Percentiles rank a stretch among this genome's conserved stretches.
phyloP scores from a whole-genome alignment of 2,888 invertebrate genomes.

The Xiphydria camelus region DNA sequence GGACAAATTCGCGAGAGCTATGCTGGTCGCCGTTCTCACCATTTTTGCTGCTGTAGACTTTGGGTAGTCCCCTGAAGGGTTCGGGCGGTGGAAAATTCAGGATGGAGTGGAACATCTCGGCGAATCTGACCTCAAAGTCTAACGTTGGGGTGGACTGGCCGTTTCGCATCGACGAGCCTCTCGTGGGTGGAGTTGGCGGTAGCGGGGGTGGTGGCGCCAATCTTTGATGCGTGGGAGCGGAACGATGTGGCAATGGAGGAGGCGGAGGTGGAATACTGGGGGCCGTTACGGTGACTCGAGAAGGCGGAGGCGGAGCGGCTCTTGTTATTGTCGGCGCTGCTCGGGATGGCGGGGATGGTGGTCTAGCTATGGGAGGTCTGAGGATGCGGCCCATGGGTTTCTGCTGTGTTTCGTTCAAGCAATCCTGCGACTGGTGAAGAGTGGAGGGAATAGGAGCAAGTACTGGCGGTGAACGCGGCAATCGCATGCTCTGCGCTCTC shows the following conservation, averaged over 20 bases:
- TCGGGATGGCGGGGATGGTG: conserved; percentile 63
- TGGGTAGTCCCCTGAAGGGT: conserved; percentile 68
- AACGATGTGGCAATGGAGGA: conserved; percentile 50
- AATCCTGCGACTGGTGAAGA: conserved; percentile 62
- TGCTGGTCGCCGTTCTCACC: conserved; percentile 51
- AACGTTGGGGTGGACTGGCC: conserved; percentile 44
- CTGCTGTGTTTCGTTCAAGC: conserved; percentile 51
- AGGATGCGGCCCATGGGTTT: conserved; percentile 60
- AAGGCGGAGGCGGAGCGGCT: conserved; percentile 52
- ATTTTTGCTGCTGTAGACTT: conserved; percentile 71
- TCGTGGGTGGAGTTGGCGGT: conserved; percentile 59
- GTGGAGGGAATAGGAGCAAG: conserved; percentile 59
- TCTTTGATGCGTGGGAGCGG: conserved; percentile 34
- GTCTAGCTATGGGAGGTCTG: conserved; percentile 64
- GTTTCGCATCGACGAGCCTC: conserved; percentile 59
- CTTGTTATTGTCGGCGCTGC: conserved; percentile 32
- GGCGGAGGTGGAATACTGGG: conserved; percentile 54
- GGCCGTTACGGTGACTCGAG: conserved; percentile 43
- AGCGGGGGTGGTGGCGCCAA: conserved; percentile 29
- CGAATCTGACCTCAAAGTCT: conserved; percentile 73
- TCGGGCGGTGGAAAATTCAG: conserved; percentile 72
- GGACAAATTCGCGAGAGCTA: conserved; percentile 1
- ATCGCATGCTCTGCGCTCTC: conserved; percentile 83
- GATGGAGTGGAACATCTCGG: conserved; percentile 66
- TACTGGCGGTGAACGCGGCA: conserved; percentile 71